Percentiles rank a stretch among this genome's conserved stretches.
These are phyloP conservation scores for Mythimna loreyi DNA, from an alignment of 2,888 invertebrate species.

Conservation along the genomic window DNA sequence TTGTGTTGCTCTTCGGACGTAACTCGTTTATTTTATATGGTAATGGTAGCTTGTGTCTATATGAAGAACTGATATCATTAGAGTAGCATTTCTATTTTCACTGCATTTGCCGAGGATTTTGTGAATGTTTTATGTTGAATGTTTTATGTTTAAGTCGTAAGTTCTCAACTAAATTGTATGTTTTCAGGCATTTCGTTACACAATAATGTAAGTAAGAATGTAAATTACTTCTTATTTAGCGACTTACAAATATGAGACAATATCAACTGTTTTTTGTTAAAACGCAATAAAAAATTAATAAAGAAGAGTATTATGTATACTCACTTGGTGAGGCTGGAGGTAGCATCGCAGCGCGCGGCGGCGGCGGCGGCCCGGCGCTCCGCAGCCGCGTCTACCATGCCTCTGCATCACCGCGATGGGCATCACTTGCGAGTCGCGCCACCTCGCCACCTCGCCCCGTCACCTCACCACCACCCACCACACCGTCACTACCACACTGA, in stretches of 20 bases:
- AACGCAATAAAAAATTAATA: background rate
- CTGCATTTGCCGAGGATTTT: background rate
- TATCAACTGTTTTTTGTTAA: background rate
- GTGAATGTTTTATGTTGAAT: too few species aligned
- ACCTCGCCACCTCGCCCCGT: constrained; percentile 70
- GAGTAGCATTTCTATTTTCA: constrained; percentile 23
- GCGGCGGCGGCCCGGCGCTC: constrained; percentile 88
- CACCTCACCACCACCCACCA: constrained; percentile 79
- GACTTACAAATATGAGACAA: background rate
- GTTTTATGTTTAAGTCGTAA: too few species aligned
- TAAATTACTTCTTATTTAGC: background rate
- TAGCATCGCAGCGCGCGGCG: constrained; percentile 83
- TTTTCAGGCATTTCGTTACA: background rate
- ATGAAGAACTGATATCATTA: constrained; percentile 34
- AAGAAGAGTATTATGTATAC: constrained; percentile 58
- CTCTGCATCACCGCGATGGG: constrained; percentile 89
- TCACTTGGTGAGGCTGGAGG: constrained; percentile 87
- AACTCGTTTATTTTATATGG: constrained; percentile 51
- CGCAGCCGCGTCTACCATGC: constrained; percentile 90
- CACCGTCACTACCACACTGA: constrained; percentile 78
- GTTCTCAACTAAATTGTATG: too few species aligned
- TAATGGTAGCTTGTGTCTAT: constrained; percentile 28
- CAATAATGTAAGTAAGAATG: background rate
- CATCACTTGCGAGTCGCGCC: constrained; percentile 84
- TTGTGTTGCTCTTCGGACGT: constrained; percentile 55